Evolutionary conservation across 1,140 invertebrate genomes (phyloP), one percentile per base, ranked within the genome.

Genomic region (Drosophila subpulchrella): DNA sequence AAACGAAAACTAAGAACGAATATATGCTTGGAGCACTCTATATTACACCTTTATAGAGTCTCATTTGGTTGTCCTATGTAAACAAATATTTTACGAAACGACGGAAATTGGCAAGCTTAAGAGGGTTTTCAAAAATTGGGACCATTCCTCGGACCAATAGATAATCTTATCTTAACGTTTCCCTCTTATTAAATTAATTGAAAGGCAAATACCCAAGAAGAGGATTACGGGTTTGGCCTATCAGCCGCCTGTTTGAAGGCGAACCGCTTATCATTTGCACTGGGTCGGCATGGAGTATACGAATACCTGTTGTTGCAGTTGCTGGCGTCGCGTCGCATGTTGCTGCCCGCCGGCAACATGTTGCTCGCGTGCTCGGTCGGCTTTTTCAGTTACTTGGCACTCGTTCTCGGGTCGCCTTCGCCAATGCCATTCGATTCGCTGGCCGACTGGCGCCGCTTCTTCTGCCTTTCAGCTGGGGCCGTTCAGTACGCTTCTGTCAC

Each of bases 161-260:
- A 75, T 70, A 61, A 76, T 75, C 76, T 81, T 62, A 78, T 10
- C 27, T 6, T 11, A 12, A 17, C 54, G n/a, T 81, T 80, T 44
- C 51, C n/a, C 32, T 42, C 48, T 75, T 78, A 81, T 83, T 88
- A 63, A 88, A 88, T 88, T 86, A 88, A 88, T 88, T 88, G 70
- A 88, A 61, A 55, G 63, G 47, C 57, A 79, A 79, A 51, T 47
- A 27, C 11, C 15, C 11, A 46, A 58, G 57, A 61, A 61, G 41
- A 66, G 78, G 83, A 81, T 85, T 62, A 81, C 50, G 36, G 41
- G 32, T 36, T 53, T 60, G 42, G 17, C 30, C 39, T 61, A 61
- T 68, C 61, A 51, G 44, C 38, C 8, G 57, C 63, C 63, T 62
- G 27, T 3, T 66, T 38, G 61, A 38, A 27, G 27, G 61, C 57